Evolutionary conservation across 2,888 invertebrate genomes (phyloP).

Genomic region (Odontocolon sp.): DNA sequence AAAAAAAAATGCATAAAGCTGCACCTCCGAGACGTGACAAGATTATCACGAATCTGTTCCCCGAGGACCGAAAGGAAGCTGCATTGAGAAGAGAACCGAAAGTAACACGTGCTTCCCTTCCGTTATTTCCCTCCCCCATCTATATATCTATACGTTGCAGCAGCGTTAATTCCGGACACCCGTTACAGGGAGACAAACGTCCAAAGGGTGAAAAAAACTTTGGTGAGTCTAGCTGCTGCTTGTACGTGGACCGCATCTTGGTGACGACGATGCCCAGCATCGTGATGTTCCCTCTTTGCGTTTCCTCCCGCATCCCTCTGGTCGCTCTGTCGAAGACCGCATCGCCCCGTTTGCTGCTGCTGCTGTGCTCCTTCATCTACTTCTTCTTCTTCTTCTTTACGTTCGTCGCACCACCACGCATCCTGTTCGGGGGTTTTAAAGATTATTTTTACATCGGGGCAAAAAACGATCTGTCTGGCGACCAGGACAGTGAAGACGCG

Average conservation of each 20-base stretch:
- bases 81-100: conserved; percentile 40
- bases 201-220: conserved; percentile 79
- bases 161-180: conserved; percentile 78
- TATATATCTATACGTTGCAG: conserved; percentile 4
- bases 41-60: background rate
- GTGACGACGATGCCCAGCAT: conserved; percentile 72
- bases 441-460: conserved; percentile 81
- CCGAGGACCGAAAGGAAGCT: conserved; percentile 47
- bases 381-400: conserved; percentile 41
- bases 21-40: background rate
- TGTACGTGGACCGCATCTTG: conserved; percentile 71
- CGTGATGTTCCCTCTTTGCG: conserved; percentile 57
- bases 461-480: conserved; percentile 80
- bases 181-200: conserved; percentile 76
- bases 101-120: conserved; percentile 47
- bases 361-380: conserved; percentile 38
- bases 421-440: conserved; percentile 81
- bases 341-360: conserved; percentile 16
- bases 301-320: conserved; percentile 33
- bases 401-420: conserved; percentile 69
- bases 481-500: conserved; percentile 67
- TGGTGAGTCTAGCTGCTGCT: conserved; percentile 27
- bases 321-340: conserved; percentile 36
- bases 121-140: background rate
- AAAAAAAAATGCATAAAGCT: too few relatives aligned